These are phyloP conservation scores for Apodemus sylvaticus DNA, from an alignment of 2,113 vertebrate species.

Conservation along the genomic window DNA sequence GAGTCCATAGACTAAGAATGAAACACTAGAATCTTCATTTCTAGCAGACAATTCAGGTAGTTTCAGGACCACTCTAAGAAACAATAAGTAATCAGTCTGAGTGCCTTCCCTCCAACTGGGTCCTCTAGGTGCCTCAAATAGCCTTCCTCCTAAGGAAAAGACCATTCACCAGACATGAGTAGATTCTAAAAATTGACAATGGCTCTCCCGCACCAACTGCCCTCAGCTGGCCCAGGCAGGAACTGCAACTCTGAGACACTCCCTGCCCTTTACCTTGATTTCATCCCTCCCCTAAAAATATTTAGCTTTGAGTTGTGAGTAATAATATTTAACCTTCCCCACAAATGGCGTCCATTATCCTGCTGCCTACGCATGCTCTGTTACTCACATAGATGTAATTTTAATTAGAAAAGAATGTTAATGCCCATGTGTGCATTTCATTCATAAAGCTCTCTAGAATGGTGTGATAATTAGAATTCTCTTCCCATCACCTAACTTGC, in stretches of 20 bases:
- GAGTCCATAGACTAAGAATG: not conserved
- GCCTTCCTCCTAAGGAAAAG: not conserved
- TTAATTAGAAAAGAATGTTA: conserved; percentile 20
- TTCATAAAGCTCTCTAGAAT: conserved; percentile 18
- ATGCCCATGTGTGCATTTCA: not conserved
- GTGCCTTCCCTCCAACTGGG: not conserved
- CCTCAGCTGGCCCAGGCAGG: conserved; percentile 27
- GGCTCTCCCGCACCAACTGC: conserved; percentile 8
- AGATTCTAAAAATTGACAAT: not conserved
- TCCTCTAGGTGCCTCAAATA: not conserved
- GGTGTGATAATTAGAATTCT: conserved; percentile 25
- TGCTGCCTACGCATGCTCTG: not conserved
- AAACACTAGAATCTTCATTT: not conserved
- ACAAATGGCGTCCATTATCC: not conserved
- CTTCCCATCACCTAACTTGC: not conserved
- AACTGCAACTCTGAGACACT: conserved; percentile 17
- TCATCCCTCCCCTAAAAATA: not conserved
- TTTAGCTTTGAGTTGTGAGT: conserved; percentile 23
- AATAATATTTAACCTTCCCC: conserved; percentile 2
- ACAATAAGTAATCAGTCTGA: not conserved
- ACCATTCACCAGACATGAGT: not conserved
- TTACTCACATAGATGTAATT: conserved; percentile 16
- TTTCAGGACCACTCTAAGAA: not conserved
- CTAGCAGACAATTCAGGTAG: not conserved
- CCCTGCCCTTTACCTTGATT: not conserved